Evolutionary conservation across 2,797 vertebrate genomes (phyloP), one percentile per base, ranked within the genome.

Genomic region (Microctenopoma stevenorrisi): DNA sequence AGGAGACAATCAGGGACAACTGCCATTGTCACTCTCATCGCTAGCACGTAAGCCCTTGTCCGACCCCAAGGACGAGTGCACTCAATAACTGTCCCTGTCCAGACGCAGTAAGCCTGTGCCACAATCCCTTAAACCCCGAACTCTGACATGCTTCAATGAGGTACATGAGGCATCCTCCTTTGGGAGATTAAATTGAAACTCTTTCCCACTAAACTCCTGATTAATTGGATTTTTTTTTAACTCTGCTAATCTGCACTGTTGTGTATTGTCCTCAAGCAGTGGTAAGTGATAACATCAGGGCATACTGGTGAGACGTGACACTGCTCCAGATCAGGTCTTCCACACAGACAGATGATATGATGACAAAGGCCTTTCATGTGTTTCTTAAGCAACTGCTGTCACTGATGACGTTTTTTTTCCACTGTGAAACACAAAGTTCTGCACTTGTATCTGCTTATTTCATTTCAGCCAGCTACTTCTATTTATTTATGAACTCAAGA

Each of bases 51-150:
- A 90, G 90, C 89, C 89, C 84, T 90, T 82, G 84, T 89, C 89
- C 79, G 85, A 92, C 91, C 90, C 89, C 89, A 93, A 92, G 91
- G 92, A 92, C 89, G 87, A 93, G 89, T 80, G 88, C 90, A 93
- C 90, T 93, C 92, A 92, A 93, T 93, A 92, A 89, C 88, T 91
- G 91, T 93, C 89, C 85, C 81, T 85, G 89, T 92, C 89, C 92
- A 91, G 92, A 93, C 82, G 59, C 68, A 55, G 84, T 92, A 91
- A 92, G 91, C 92, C 86, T 79, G 78, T 76, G 76, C 82, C 72
- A 75, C 91, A 92, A 92, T 92, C 92, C 90, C 86, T 92, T 93
- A 92, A 93, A 91, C 86, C 92, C 86, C 84, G 86, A 92, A 91
- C 89, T 90, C 89, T 91, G 90, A 92, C 92, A 92, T 79, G 86